These are phyloP conservation scores for Selenia dentaria DNA, from an alignment of 2,888 invertebrate genomes.

Conservation along the genomic window DNA sequence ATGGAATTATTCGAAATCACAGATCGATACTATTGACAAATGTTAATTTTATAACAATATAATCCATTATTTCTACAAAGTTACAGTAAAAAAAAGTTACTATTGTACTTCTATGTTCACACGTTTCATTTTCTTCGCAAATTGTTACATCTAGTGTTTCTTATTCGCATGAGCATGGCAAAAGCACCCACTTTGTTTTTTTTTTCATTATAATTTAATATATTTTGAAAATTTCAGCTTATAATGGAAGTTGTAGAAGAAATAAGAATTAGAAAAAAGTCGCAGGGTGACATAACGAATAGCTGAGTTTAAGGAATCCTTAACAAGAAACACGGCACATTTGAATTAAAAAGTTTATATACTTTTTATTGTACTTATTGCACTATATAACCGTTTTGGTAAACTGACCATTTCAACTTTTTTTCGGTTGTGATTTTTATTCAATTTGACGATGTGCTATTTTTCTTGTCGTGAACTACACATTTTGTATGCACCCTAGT, in stretches of 20 bases:
- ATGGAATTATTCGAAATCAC: too few relatives aligned
- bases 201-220: constrained; percentile 37
- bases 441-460: background rate
- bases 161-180: constrained; percentile 46
- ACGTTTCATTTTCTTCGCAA: constrained; percentile 4
- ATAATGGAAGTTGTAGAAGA: constrained; percentile 83
- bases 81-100: too few relatives aligned
- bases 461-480: constrained; percentile 23
- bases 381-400: too few relatives aligned
- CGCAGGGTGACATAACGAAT: constrained; percentile 67
- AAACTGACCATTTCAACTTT: too few relatives aligned
- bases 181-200: constrained; percentile 20
- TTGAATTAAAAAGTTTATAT: too few relatives aligned
- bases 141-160: constrained; percentile 5
- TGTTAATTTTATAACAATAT: too few relatives aligned
- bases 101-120: background rate
- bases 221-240: constrained; percentile 74
- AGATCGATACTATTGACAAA: too few relatives aligned
- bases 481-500: constrained; percentile 44
- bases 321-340: background rate
- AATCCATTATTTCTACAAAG: too few relatives aligned
- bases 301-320: constrained; percentile 63
- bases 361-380: too few relatives aligned
- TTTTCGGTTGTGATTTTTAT: background rate
- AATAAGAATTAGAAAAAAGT: constrained; percentile 81